A percentile compares a stretch with the other conserved stretches of the same genome.
Conservation (phyloP, 2,888 invertebrate genomes). For the Adelphocoris suturalis region DNA sequence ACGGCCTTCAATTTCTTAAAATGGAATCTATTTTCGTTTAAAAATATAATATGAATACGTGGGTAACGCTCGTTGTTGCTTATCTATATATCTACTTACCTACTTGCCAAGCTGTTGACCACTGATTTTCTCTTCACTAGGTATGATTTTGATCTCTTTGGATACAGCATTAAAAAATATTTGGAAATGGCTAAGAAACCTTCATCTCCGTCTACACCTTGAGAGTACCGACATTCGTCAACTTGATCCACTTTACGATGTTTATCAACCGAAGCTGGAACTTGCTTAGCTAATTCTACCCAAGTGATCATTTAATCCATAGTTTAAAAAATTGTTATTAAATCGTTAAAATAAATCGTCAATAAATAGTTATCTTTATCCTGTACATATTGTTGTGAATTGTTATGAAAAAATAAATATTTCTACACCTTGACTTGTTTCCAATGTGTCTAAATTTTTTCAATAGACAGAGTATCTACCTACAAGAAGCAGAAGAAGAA, state of each 20-base stretch:
- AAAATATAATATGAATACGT: too few species aligned
- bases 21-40: too few species aligned
- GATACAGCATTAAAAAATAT: conserved; percentile 88
- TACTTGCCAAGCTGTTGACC: too few species aligned
- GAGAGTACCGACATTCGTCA: neutral
- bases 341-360: conserved; percentile 19
- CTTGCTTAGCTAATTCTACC: neutral
- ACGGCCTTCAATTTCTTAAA: too few species aligned
- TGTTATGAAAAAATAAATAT: conserved; percentile 60
- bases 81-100: too few species aligned
- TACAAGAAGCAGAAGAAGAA: too few species aligned
- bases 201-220: neutral
- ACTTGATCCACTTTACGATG: neutral
- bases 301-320: conserved; percentile 17
- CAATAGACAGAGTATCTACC: too few species aligned
- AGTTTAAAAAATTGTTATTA: conserved; percentile 49
- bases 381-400: conserved; percentile 43
- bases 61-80: too few species aligned
- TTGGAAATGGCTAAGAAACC: conserved; percentile 79
- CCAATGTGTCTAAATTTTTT: too few species aligned
- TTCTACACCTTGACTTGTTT: conserved; percentile 51
- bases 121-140: conserved; percentile 80
- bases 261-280: neutral
- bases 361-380: conserved; percentile 32
- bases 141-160: conserved; percentile 92